Conservation (phyloP, 2,113 vertebrate species). For the Fregetta grallaria region DNA sequence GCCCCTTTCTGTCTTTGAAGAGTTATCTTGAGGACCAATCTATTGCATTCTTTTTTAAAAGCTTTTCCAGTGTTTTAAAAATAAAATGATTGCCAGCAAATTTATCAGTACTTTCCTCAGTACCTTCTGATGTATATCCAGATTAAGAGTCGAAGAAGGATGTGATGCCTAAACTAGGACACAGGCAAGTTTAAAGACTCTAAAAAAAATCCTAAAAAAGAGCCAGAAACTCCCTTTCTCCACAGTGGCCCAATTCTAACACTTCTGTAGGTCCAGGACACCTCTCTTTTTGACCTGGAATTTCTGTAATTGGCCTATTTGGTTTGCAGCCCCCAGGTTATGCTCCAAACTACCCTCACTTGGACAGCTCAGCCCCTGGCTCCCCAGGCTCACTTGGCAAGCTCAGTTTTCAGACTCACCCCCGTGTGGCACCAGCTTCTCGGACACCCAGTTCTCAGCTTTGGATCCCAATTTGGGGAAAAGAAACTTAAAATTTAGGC, state of each 20-base stretch:
- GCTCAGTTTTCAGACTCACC: neutral
- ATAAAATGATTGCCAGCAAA: neutral
- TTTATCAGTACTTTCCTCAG: neutral
- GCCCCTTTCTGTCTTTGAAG: neutral
- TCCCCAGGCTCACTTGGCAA: neutral
- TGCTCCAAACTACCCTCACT: neutral
- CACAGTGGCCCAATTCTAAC: neutral
- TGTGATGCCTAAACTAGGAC: neutral
- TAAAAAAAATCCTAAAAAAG: neutral
- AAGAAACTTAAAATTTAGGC: neutral
- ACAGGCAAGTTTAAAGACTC: neutral
- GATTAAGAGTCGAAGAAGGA: neutral
- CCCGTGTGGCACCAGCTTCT: neutral
- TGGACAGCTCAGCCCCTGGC: neutral
- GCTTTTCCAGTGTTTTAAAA: neutral
- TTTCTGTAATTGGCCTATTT: neutral
- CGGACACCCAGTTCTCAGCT: neutral
- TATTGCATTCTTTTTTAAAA: neutral
- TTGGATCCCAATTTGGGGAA: neutral
- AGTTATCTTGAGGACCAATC: neutral
- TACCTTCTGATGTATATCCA: neutral
- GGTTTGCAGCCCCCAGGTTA: neutral
- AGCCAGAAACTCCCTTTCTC: neutral
- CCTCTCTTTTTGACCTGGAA: neutral
- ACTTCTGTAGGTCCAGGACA: neutral